phyloP scores from a whole-genome alignment of 35 echinoderm and acorn worm species.

The Ptychodera flava region DNA sequence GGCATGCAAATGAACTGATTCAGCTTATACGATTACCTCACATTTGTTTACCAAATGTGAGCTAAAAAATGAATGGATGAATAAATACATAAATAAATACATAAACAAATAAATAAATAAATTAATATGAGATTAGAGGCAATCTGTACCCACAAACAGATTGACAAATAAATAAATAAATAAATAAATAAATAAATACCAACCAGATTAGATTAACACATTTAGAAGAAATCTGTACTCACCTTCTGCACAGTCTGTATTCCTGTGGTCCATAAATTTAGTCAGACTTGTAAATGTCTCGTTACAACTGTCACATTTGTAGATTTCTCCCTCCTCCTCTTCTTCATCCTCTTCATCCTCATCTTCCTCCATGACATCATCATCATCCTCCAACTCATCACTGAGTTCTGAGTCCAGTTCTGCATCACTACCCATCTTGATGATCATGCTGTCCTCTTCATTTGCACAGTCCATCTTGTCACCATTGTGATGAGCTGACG shows the following conservation, averaged over 20 bases:
- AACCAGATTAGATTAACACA: not conserved
- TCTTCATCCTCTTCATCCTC: conserved; percentile 5
- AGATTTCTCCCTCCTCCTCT: conserved; percentile 47
- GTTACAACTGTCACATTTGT: conserved; percentile 59
- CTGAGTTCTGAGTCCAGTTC: not conserved
- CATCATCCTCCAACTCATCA: not conserved
- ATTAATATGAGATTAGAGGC: not conserved
- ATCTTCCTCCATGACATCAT: not conserved
- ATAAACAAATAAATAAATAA: too few species aligned
- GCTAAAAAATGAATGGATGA: not conserved
- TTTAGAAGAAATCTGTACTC: not conserved
- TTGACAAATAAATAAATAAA: not conserved
- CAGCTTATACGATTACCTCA: too few species aligned
- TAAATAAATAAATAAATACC: not conserved
- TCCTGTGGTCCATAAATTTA: conserved; percentile 66
- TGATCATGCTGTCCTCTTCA: not conserved
- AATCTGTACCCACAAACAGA: not conserved
- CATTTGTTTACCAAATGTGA: not conserved
- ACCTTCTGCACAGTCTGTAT: conserved; percentile 46
- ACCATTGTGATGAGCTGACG: too few species aligned
- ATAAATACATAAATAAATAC: not conserved
- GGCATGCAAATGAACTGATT: too few species aligned
- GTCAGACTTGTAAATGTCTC: conserved; percentile 44
- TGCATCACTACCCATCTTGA: not conserved
- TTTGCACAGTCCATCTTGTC: not conserved